Percentiles rank a stretch among this genome's conserved stretches.
Conservation (phyloP, 2,113 vertebrate species). For the Thryonomys swinderianus region DNA sequence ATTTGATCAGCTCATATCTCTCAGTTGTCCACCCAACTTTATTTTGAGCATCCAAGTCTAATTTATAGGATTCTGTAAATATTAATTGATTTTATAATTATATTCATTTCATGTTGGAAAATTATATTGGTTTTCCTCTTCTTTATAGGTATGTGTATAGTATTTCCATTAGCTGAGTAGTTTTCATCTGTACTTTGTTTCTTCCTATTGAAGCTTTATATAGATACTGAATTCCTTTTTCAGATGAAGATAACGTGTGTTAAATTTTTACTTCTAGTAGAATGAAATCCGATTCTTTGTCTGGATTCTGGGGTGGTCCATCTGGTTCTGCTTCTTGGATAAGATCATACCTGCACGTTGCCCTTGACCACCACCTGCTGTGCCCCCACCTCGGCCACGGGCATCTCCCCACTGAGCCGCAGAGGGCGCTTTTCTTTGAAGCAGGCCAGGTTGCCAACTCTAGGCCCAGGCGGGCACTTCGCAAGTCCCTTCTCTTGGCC, state of each 20-base stretch:
- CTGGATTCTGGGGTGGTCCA: background rate
- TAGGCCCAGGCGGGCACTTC: accelerated
- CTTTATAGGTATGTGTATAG: background rate
- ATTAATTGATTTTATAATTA: background rate
- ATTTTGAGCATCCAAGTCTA: background rate
- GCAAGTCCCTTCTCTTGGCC: background rate
- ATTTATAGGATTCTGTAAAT: background rate
- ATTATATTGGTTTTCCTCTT: background rate
- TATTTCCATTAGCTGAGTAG: background rate
- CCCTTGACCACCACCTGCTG: background rate
- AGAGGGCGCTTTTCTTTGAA: background rate
- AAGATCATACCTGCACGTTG: accelerated
- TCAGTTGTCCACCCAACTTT: background rate
- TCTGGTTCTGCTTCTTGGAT: background rate
- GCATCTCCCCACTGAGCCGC: accelerated
- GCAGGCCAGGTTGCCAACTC: background rate
- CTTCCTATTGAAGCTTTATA: background rate
- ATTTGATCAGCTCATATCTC: background rate
- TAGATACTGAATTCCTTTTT: background rate
- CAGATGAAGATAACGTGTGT: background rate
- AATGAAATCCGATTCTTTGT: background rate
- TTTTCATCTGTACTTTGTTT: background rate
- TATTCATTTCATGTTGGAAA: background rate
- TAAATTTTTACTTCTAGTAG: background rate
- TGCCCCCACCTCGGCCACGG: no score